Evolutionary conservation across 2,888 invertebrate genomes (phyloP), one percentile per base, ranked within the genome.

Genomic region (Cylloceria caligata): DNA sequence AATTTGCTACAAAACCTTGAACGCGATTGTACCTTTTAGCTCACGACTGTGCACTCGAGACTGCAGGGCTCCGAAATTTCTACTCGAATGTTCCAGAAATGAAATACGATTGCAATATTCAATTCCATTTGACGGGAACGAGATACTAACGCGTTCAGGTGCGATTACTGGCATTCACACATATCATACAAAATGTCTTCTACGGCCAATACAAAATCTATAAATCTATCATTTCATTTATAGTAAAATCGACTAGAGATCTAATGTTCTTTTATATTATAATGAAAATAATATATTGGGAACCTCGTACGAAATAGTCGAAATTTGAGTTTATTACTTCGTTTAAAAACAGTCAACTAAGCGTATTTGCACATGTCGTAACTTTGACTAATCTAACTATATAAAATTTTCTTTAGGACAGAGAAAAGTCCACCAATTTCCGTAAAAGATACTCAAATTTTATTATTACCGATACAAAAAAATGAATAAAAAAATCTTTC

Each of bases 1-100:
- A 89, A 89, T 88, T 88, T 86, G 81, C 88, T 85, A 84, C 85
- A 73, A 73, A 49, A 82, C 71, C 81, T 74, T 60, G 83, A 83
- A 81, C 79, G 30, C 83, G 64, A 84, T 73, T 79, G 36, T 11
- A 49, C 49, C 30, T 34, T 36, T 60, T 79, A 45, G 34, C 60
- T 42, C 57, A 7, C 42, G 16, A 39, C 24, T 72, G 45, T 47
- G 7, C 13, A 19, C 13, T 52, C 57, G 72, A 60, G 34, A 34
- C 60, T 19, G 19, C 16, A 9, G 9, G 34, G 30, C 57, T 34
- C 21, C 9, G 16, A n/a, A 30, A 72, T 72, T 72, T 47, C 45
- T 16, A 13, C 39, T 16, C 16, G 42, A 24, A 39, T 21, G 34
- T n/a, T 6, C 3, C 6, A 13, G 57, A 30, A 57, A 34, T 72